Evolutionary conservation across 2,113 vertebrate species (phyloP).

Genomic region (Oxyura jamaicensis): DNA sequence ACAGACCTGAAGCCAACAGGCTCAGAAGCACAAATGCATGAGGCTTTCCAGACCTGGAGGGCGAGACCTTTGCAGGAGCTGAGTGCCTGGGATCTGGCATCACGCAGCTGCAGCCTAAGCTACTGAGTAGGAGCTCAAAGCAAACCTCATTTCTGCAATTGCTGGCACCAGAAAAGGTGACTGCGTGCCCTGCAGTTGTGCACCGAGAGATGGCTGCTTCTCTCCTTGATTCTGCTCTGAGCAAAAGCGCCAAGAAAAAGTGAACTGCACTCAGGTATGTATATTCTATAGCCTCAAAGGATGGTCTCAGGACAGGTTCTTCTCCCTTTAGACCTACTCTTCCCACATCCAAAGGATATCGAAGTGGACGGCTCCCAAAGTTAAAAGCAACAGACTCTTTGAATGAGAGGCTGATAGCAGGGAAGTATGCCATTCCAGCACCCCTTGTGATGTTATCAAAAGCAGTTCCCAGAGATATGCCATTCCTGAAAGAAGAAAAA

Average conservation of each 20-base stretch:
- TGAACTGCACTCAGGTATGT: neutral
- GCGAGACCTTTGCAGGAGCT: neutral
- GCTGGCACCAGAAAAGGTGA: neutral
- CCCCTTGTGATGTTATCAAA: conserved; percentile 93
- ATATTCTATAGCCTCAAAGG: neutral
- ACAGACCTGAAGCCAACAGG: neutral
- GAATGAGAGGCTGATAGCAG: conserved; percentile 97
- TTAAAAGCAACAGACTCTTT: conserved; percentile 98
- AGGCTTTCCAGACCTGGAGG: neutral
- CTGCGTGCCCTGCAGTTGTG: neutral
- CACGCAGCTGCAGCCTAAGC: neutral
- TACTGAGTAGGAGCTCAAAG: neutral
- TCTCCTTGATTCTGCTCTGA: neutral
- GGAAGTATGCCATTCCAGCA: conserved; percentile 93
- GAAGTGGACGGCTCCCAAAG: conserved; percentile 93
- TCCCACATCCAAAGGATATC: conserved; percentile 89
- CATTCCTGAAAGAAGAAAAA: conserved; percentile 82
- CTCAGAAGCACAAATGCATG: neutral
- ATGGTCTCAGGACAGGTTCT: neutral
- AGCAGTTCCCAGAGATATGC: conserved; percentile 90
- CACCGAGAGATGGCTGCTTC: neutral
- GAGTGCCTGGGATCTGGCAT: neutral
- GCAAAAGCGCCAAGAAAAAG: neutral
- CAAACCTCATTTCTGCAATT: neutral
- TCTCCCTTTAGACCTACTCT: neutral